phyloP scores from a whole-genome alignment of 1,140 invertebrate genomes.

The Adoxophyes honmai region DNA sequence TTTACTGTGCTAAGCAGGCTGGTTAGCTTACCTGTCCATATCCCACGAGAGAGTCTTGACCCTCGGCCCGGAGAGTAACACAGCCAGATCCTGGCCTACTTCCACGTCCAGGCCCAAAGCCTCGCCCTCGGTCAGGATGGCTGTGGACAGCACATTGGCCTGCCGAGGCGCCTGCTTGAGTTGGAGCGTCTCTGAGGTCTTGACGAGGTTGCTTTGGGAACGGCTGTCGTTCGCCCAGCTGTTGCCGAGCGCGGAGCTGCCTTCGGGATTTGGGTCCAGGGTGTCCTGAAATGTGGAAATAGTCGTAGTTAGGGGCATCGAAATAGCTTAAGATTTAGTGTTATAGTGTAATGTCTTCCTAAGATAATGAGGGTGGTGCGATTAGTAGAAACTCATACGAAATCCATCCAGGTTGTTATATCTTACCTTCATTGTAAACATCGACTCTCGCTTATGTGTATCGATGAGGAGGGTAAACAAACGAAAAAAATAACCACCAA shows the following conservation, averaged over 20 bases:
- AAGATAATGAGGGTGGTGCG: too few species aligned
- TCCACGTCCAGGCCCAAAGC: constrained; percentile 55
- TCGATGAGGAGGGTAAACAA: too few species aligned
- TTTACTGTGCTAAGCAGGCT: too few species aligned
- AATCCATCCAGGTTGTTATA: too few species aligned
- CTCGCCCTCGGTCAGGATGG: constrained; percentile 65
- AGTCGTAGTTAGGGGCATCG: too few species aligned
- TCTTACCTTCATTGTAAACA: too few species aligned
- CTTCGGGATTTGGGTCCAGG: constrained; percentile 31
- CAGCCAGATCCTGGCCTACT: constrained; percentile 78
- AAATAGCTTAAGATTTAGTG: too few species aligned
- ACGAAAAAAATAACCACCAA: too few species aligned
- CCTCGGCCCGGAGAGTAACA: constrained; percentile 76
- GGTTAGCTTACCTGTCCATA: constrained; percentile 68
- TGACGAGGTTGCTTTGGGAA: constrained; percentile 60
- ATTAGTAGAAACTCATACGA: too few species aligned
- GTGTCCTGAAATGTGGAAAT: constrained; percentile 32
- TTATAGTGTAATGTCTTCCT: too few species aligned
- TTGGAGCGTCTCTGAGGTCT: constrained; percentile 51
- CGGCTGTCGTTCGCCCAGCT: constrained; percentile 69
- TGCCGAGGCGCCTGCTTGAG: constrained; percentile 36
- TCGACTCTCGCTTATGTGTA: too few species aligned
- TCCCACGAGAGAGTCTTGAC: constrained; percentile 79
- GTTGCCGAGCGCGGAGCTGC: constrained; percentile 48
- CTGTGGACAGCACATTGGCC: constrained; percentile 59